These are phyloP conservation scores for Phyllotreta striolata DNA, from an alignment of 2,888 invertebrate genomes.

Conservation along the genomic window DNA sequence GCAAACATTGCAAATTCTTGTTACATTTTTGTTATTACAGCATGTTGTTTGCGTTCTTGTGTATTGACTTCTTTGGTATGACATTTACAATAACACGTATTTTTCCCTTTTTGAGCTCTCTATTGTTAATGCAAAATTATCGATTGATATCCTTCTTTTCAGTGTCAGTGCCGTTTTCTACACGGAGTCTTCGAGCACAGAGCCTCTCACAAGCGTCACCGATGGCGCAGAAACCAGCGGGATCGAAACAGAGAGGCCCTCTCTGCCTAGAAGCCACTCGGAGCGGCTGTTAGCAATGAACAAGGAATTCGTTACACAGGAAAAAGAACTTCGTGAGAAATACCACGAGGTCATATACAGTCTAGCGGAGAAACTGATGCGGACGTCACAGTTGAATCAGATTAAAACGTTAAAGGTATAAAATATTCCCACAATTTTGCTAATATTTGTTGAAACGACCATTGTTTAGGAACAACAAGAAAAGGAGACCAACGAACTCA, in stretches of 20 bases:
- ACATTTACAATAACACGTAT: no score
- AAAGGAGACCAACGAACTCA: slow-evolving; percentile 75
- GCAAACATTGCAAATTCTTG: no score
- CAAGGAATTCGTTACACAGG: slow-evolving; percentile 74
- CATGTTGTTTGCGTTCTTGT: not conserved
- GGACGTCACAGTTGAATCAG: slow-evolving; percentile 80
- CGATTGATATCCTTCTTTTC: slow-evolving; percentile 38
- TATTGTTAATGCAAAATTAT: not conserved
- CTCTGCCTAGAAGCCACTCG: slow-evolving; percentile 69
- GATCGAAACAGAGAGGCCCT: slow-evolving; percentile 62
- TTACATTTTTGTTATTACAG: no score
- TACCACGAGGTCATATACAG: slow-evolving; percentile 82
- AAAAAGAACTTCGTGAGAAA: slow-evolving; percentile 80
- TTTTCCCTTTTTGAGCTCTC: no score
- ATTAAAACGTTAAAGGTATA: slow-evolving; percentile 75
- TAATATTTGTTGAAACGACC: not conserved
- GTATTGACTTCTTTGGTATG: no score
- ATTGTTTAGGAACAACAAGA: slow-evolving; percentile 66
- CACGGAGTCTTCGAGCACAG: slow-evolving; percentile 60
- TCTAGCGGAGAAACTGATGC: slow-evolving; percentile 82
- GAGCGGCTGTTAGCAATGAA: slow-evolving; percentile 70
- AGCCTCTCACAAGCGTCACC: slow-evolving; percentile 57
- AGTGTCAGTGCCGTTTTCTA: slow-evolving; percentile 59
- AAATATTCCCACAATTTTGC: not conserved
- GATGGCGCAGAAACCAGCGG: slow-evolving; percentile 61